Evolutionary conservation across 2,888 invertebrate species (phyloP).

Genomic region (Germaria angustata): DNA sequence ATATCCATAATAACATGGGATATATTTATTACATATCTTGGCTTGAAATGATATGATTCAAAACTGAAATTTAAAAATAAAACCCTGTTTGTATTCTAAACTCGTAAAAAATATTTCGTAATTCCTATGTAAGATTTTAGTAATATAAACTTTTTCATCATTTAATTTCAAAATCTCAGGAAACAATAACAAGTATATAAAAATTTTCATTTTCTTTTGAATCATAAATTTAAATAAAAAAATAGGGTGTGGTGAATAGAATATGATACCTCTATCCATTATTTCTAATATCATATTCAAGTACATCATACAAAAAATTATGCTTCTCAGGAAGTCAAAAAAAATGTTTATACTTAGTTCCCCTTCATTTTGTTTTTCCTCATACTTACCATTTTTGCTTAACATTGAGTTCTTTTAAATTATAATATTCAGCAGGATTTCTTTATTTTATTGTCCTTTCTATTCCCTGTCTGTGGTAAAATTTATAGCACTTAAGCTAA

Average conservation of each 20-base stretch:
- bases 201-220: too few species aligned
- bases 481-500: slow-evolving; percentile 65
- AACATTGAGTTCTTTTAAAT: not conserved
- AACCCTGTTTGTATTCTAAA: too few species aligned
- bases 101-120: too few species aligned
- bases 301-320: not conserved
- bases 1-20: too few species aligned
- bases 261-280: not conserved
- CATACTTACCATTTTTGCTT: not conserved
- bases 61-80: too few species aligned
- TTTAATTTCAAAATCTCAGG: too few species aligned
- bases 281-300: not conserved
- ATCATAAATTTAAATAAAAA: too few species aligned
- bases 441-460: slow-evolving; percentile 14
- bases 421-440: not conserved
- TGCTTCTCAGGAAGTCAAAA: not conserved
- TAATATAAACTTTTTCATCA: too few species aligned
- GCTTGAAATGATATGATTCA: too few species aligned
- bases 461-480: slow-evolving; percentile 30
- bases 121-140: too few species aligned
- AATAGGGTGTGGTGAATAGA: not conserved
- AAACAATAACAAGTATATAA: too few species aligned
- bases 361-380: not conserved
- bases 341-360: not conserved
- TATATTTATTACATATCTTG: too few species aligned